Evolutionary conservation across 2,113 vertebrate species (phyloP).

Genomic region (Microcebus griseorufus): DNA sequence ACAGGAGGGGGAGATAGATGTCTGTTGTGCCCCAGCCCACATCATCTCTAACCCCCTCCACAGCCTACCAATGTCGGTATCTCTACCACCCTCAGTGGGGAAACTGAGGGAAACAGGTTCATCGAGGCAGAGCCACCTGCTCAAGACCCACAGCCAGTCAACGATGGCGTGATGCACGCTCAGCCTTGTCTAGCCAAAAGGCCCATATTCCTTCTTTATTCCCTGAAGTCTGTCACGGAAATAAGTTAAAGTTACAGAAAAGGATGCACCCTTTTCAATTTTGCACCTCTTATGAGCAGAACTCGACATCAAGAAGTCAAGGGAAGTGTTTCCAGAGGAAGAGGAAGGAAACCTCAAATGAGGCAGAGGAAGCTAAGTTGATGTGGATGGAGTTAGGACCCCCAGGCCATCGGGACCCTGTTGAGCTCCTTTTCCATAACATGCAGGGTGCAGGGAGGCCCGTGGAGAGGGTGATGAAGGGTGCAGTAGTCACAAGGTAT

Average conservation of each 20-base stretch:
- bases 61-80: not conserved
- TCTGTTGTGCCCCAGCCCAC: fast-evolving
- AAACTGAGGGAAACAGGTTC: not conserved
- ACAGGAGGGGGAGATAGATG: fast-evolving
- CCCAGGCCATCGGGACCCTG: not conserved
- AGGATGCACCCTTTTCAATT: not conserved
- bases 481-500: fast-evolving
- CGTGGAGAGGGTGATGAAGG: fast-evolving
- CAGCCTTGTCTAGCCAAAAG: not conserved
- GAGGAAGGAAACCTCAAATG: not conserved
- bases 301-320: not conserved
- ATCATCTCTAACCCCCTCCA: too few relatives aligned
- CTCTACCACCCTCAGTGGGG: not conserved
- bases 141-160: not conserved
- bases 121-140: not conserved
- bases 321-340: not conserved
- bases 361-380: not conserved
- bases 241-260: not conserved
- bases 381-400: not conserved
- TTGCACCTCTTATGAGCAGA: not conserved
- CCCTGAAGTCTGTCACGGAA: not conserved
- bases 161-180: not conserved
- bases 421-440: not conserved
- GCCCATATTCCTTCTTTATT: not conserved
- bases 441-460: not conserved